Percentiles rank a stretch among this genome's conserved stretches.
Evolutionary conservation across 1,140 invertebrate species (phyloP).

Genomic region (Aphidius gifuensis): DNA sequence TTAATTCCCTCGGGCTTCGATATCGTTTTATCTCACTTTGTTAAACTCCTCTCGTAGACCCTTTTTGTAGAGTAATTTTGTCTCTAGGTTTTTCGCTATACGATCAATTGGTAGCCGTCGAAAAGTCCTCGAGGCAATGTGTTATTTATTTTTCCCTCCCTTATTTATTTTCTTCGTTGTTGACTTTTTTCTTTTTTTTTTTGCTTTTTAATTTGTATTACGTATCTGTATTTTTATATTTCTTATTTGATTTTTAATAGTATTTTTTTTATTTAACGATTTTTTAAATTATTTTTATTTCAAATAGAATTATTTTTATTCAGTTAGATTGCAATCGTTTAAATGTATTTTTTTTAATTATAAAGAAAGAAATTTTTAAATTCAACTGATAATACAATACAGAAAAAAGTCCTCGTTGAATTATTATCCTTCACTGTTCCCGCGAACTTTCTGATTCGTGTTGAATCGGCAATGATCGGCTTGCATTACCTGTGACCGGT

Average conservation of each 20-base stretch:
- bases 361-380: conserved; percentile 1
- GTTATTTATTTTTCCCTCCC: not conserved
- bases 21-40: conserved; percentile 10
- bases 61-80: conserved; percentile 3
- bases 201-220: not conserved
- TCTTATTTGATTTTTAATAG: not conserved
- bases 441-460: conserved; percentile 22
- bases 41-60: conserved; percentile 1
- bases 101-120: conserved; percentile 1
- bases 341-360: conserved; percentile 10
- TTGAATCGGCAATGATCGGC: conserved; percentile 17
- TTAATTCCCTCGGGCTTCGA: too few species aligned
- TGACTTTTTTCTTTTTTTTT: not conserved
- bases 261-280: conserved; percentile 5
- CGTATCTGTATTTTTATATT: too few species aligned
- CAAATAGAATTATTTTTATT: not conserved
- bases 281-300: not conserved
- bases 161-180: not conserved
- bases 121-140: not conserved
- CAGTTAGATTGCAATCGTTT: conserved; percentile 7
- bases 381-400: not conserved
- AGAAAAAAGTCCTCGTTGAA: conserved; percentile 4
- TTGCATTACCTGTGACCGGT: not conserved
- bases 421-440: conserved; percentile 13
- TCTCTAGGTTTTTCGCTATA: not conserved